phyloP scores from a whole-genome alignment of 2,888 invertebrate genomes.

The Clusia tigrina region DNA sequence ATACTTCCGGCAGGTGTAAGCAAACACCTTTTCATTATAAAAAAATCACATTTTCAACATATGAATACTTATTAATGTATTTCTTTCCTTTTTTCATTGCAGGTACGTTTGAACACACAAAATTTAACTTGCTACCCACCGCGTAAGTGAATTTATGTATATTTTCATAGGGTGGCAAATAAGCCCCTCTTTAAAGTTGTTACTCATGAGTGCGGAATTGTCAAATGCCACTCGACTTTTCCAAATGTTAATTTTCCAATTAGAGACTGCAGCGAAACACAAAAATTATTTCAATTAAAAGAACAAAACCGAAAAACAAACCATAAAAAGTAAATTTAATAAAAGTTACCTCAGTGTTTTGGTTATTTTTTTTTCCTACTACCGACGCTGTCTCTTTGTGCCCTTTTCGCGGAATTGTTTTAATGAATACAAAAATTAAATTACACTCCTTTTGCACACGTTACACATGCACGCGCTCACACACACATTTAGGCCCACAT shows the following conservation, averaged over 20 bases:
- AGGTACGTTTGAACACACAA: slow-evolving; percentile 27
- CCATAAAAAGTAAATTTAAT: background rate
- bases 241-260: slow-evolving; percentile 5
- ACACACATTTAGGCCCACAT: background rate
- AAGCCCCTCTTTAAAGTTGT: slow-evolving; percentile 13
- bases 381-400: background rate
- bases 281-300: background rate
- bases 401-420: background rate
- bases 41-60: no score
- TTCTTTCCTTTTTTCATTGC: slow-evolving; percentile 19
- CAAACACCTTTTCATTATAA: no score
- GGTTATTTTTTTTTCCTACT: background rate
- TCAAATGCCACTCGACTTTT: slow-evolving; percentile 4
- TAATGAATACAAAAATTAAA: background rate
- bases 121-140: background rate
- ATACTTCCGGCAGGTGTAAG: no score
- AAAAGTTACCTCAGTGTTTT: background rate
- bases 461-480: slow-evolving; percentile 1
- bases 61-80: background rate
- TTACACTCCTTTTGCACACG: slow-evolving; percentile 20
- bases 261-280: background rate
- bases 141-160: background rate
- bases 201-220: background rate
- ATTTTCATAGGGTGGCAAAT: background rate
- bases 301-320: no score